phyloP scores from a whole-genome alignment of 2,888 invertebrate species.

The Melinaea marsaeus region DNA sequence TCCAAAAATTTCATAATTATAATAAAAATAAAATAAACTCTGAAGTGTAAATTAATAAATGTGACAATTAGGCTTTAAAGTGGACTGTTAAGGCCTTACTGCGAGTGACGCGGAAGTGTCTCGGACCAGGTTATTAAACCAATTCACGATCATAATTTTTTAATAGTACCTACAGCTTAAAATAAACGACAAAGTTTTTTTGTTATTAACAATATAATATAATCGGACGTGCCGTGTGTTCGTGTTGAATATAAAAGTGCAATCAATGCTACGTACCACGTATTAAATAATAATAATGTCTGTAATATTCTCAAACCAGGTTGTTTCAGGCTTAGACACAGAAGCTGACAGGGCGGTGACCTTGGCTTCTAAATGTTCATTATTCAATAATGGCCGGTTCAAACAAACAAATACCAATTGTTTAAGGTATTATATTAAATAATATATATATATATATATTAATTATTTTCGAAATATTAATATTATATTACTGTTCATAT shows the following conservation, averaged over 20 bases:
- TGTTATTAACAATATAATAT: too few relatives aligned
- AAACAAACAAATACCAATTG: too few relatives aligned
- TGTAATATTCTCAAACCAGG: constrained; percentile 5
- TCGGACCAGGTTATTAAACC: constrained; percentile 28
- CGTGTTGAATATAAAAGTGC: neutral
- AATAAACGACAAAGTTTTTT: too few relatives aligned
- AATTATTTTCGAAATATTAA: too few relatives aligned
- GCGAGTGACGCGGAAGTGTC: constrained; percentile 34
- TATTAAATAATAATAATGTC: neutral
- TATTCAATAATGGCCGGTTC: constrained; percentile 20
- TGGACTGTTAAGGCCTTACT: constrained; percentile 17
- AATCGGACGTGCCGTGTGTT: too few relatives aligned
- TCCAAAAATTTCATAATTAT: neutral
- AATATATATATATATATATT: too few relatives aligned
- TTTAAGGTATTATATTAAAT: too few relatives aligned
- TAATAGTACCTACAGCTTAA: too few relatives aligned
- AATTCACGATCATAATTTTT: constrained; percentile 16
- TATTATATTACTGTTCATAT: too few relatives aligned
- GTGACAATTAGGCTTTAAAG: constrained; percentile 6
- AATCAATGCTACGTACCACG: neutral
- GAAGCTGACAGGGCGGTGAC: constrained; percentile 22
- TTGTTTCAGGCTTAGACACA: constrained; percentile 19
- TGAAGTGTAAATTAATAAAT: constrained; percentile 1
- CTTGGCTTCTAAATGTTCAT: constrained; percentile 26
- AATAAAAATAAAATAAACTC: neutral